Base-by-base conservation (phyloP, 2,113 vertebrate species). In the Pseudorectes ferrugineus region DNA sequence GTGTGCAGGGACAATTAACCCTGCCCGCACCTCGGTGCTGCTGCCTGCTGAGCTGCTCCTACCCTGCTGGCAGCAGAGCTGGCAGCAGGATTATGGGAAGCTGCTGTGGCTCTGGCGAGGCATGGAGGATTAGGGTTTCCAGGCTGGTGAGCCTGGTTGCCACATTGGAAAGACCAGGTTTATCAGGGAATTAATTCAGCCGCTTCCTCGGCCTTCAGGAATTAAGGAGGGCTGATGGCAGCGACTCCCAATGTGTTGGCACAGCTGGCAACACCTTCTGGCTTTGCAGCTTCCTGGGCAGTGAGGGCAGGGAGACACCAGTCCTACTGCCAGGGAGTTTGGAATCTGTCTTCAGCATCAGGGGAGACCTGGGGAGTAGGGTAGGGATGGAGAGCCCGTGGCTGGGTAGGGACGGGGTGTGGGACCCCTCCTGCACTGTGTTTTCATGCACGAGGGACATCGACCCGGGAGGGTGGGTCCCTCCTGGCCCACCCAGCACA, bases 71-170 rank as follows among this genome's bases (percentile, higher is more conserved):
- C 94, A 88, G 74, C 46, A 49, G 66, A 25, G 43, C 55, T 61
- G 94, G 95, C 96, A 91, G 24, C 5, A 18, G 93, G 84, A 70
- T 80, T 15, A 28, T 0, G 5, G 85, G 20, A 16, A 26, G 71
- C 46, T 70, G 86, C 94, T 89, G 91, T 5, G 78, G 73, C 94
- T 28, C 85, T 77, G 81, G 82, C 0, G 0, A 89, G 73, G 52
- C 1, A 0, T 4, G 1, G 28, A 59, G 98, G 97, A 97, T 98
- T 97, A 98, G 80, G 96, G 98, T 98, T 97, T 97, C 98, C 96
- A 98, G 94, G 87, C 89, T 86, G 55, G 52, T 26, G 80, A 94
- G 97, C 96, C 77, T 19, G 75, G 83, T 96, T 91, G 89, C 94
- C 74, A 82, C 95, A 82, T 66, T 29, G 77, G 85, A 71, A 91